phyloP scores from a whole-genome alignment of 2,888 invertebrate species.

The Nephrotoma flavescens region DNA sequence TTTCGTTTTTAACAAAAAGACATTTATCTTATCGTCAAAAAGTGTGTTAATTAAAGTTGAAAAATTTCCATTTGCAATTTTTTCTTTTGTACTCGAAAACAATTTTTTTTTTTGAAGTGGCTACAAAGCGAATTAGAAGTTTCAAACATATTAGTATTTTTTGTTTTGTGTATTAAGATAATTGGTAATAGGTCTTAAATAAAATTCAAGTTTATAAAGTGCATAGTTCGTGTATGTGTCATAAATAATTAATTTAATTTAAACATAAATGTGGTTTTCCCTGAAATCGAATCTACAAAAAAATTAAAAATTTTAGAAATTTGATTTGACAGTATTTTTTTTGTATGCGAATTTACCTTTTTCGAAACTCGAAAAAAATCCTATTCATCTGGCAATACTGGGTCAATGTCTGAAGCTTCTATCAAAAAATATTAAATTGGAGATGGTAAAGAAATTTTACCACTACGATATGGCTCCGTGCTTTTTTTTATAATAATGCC shows the following conservation, averaged over 20 bases:
- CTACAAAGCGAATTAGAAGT: neutral
- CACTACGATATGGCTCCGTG: neutral
- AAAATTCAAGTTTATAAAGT: neutral
- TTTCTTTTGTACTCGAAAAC: neutral
- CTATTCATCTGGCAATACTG: slow-evolving; percentile 11
- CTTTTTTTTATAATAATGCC: neutral
- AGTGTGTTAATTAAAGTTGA: neutral
- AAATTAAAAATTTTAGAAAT: neutral
- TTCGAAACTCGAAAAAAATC: neutral
- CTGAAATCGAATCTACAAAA: neutral
- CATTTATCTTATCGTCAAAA: neutral
- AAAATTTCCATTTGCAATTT: neutral
- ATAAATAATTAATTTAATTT: neutral
- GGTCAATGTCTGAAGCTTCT: slow-evolving; percentile 15
- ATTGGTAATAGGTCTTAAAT: neutral
- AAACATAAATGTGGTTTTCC: neutral
- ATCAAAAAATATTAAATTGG: slow-evolving; percentile 1
- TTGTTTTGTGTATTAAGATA: neutral
- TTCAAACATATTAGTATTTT: neutral
- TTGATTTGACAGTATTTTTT: neutral
- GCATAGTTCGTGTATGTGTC: neutral
- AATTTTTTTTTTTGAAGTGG: neutral
- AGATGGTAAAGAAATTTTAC: neutral
- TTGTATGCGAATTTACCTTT: neutral
- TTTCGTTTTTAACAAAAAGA: neutral